These are phyloP conservation scores for Corynorhinus townsendii DNA, from an alignment of 2,113 vertebrate species.

Conservation along the genomic window DNA sequence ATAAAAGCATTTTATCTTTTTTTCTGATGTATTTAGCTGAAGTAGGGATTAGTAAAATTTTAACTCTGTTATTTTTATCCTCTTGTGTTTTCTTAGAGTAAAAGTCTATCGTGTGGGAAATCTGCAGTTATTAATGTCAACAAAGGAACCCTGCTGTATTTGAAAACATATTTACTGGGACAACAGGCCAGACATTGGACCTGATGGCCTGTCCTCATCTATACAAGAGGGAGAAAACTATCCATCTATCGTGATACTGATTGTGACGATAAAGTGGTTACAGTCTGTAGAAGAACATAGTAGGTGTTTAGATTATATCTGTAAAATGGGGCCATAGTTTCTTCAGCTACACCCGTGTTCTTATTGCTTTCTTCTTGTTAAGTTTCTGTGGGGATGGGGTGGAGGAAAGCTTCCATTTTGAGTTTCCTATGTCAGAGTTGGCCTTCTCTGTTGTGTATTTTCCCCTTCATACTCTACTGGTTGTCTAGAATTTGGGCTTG, in stretches of 20 bases:
- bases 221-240: not conserved
- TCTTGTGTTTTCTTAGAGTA: not conserved
- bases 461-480: not conserved
- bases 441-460: not conserved
- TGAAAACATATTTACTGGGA: not conserved
- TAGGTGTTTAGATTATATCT: not conserved
- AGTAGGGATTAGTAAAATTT: not conserved
- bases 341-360: not conserved
- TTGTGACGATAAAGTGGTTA: not conserved
- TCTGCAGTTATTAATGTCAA: not conserved
- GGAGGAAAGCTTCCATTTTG: not conserved
- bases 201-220: not conserved
- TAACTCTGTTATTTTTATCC: not conserved
- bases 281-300: not conserved
- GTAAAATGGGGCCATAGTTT: not conserved
- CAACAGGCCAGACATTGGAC: not conserved
- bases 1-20: not conserved
- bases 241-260: not conserved
- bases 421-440: not conserved
- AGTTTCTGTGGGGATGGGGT: not conserved
- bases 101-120: not conserved
- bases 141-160: not conserved
- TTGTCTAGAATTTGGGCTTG: not conserved
- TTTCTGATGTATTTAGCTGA: not conserved
- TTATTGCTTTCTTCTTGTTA: not conserved